These are phyloP conservation scores for Amblyopsis hoosieri DNA, from an alignment of 2,797 vertebrate genomes.

Conservation along the genomic window DNA sequence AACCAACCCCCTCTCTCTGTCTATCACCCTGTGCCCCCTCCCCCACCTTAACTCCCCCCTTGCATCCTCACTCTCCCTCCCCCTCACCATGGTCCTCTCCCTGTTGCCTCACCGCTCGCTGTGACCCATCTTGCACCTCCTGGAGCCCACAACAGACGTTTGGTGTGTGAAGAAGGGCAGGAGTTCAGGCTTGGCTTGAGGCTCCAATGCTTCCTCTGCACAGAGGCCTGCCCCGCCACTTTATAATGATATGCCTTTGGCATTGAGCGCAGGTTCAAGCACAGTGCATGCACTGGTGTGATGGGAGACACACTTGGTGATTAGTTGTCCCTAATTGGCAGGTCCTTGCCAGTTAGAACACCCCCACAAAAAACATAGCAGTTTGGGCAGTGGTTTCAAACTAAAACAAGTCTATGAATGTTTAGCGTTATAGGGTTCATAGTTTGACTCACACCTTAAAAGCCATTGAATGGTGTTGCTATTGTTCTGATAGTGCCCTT, in stretches of 20 bases:
- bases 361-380: too few relatives aligned
- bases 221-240: constrained; percentile 74
- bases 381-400: background rate
- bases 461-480: constrained; percentile 31
- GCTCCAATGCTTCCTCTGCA: constrained; percentile 71
- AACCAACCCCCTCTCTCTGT: constrained; percentile 18
- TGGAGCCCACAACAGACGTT: constrained; percentile 80
- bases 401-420: background rate
- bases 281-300: constrained; percentile 78
- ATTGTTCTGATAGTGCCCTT: constrained; percentile 21
- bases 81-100: constrained; percentile 16
- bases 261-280: constrained; percentile 82
- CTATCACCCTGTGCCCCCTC: constrained; percentile 28
- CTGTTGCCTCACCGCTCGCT: constrained; percentile 71
- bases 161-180: constrained; percentile 85
- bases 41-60: constrained; percentile 6
- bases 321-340: constrained; percentile 83
- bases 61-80: constrained; percentile 8
- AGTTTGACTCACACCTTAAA: constrained; percentile 7
- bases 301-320: constrained; percentile 75
- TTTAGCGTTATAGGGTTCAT: too few relatives aligned
- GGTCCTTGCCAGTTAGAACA: constrained; percentile 28
- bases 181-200: constrained; percentile 78
- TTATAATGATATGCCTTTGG: constrained; percentile 84
- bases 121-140: constrained; percentile 85